phyloP scores from a whole-genome alignment of 92 coral and sea anemone species.

The Galaxea fascicularis region DNA sequence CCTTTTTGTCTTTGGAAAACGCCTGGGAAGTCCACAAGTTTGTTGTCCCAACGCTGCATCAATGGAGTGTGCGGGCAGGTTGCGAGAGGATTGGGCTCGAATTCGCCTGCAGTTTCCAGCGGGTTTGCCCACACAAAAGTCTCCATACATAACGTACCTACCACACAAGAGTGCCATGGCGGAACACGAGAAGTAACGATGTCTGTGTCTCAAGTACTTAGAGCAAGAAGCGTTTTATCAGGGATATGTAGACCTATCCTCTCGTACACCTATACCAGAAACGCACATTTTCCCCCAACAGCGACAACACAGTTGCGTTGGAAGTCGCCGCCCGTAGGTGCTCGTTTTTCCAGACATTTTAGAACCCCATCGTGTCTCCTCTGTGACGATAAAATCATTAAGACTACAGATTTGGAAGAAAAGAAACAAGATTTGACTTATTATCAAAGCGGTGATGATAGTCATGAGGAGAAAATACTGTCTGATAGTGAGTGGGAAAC shows the following conservation, averaged over 20 bases:
- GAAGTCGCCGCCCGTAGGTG: neutral
- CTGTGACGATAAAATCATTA: neutral
- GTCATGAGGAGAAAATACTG: neutral
- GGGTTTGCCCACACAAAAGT: neutral
- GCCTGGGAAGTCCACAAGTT: too few species aligned
- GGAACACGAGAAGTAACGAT: neutral
- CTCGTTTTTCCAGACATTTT: constrained; percentile 6
- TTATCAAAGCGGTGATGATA: neutral
- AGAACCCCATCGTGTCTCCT: constrained; percentile 14
- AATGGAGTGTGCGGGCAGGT: too few species aligned
- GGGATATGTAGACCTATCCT: neutral
- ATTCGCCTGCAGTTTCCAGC: constrained; percentile 9
- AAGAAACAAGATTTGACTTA: neutral
- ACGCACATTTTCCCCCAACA: neutral
- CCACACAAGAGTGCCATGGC: constrained; percentile 5
- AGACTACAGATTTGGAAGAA: neutral
- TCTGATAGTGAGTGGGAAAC: neutral
- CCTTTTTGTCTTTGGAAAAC: too few species aligned
- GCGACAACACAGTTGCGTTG: neutral
- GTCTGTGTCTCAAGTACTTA: neutral
- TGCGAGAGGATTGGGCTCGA: neutral
- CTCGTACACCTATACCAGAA: neutral
- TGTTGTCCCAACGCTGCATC: too few species aligned
- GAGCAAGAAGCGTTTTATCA: neutral
- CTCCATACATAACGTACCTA: too few species aligned